phyloP scores from a whole-genome alignment of 2,797 vertebrate species.

The Pachyuromys duprasi region DNA sequence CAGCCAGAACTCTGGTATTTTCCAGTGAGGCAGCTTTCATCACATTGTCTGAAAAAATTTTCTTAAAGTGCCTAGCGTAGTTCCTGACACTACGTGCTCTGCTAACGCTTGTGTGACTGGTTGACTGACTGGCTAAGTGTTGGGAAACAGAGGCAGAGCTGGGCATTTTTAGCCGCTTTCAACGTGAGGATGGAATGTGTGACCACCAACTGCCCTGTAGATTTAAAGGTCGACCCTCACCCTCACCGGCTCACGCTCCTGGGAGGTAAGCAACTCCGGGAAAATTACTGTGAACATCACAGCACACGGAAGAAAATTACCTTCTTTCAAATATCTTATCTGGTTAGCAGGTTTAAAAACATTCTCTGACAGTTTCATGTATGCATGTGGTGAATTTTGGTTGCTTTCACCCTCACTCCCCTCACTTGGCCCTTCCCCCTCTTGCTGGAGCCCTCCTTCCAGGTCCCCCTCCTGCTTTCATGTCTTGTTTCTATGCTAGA shows the following conservation, averaged over 20 bases:
- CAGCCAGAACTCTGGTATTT: background rate
- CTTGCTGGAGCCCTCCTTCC: background rate
- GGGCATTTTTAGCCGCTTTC: background rate
- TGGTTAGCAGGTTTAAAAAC: background rate
- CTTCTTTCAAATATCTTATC: background rate
- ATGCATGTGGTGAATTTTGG: background rate
- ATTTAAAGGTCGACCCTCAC: background rate
- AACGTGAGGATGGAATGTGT: background rate
- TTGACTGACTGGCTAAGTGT: background rate
- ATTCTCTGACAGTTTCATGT: background rate
- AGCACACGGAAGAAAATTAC: background rate
- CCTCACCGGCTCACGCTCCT: background rate
- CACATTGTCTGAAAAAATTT: background rate
- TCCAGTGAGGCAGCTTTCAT: background rate
- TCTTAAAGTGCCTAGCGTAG: background rate
- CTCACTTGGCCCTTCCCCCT: background rate
- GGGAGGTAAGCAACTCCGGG: background rate
- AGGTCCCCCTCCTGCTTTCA: no score
- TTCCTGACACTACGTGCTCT: background rate
- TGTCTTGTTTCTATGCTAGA: background rate
- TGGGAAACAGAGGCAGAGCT: no score
- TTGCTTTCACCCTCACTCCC: rapidly evolving
- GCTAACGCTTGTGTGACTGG: background rate
- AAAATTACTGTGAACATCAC: background rate
- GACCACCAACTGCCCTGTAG: background rate